Percentiles rank a stretch among this genome's conserved stretches.
Conservation (phyloP, 2,888 invertebrate genomes). For the Pheosia gnoma region DNA sequence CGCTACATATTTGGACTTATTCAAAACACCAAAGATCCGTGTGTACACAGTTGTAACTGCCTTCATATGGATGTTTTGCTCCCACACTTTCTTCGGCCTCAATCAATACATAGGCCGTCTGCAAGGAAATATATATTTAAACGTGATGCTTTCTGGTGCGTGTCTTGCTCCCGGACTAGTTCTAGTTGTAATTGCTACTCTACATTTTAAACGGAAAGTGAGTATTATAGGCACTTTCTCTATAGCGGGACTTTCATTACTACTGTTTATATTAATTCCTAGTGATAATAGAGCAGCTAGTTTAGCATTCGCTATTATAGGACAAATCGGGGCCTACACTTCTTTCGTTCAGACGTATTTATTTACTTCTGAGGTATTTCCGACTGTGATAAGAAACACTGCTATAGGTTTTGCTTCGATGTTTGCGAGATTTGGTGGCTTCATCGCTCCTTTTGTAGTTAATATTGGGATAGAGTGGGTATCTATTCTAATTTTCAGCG, state of each 20-base stretch:
- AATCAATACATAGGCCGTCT: slow-evolving; percentile 91
- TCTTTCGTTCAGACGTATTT: slow-evolving; percentile 88
- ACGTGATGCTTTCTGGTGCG: slow-evolving; percentile 88
- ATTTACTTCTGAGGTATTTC: slow-evolving; percentile 91
- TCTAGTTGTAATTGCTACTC: slow-evolving; percentile 58
- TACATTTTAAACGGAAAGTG: slow-evolving; percentile 62
- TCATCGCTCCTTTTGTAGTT: slow-evolving; percentile 87
- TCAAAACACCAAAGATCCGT: slow-evolving; percentile 87
- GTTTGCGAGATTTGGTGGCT: slow-evolving; percentile 87
- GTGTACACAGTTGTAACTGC: slow-evolving; percentile 87
- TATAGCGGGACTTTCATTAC: slow-evolving; percentile 59
- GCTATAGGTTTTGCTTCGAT: slow-evolving; percentile 90
- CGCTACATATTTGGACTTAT: slow-evolving; percentile 81
- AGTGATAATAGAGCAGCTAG: slow-evolving; percentile 62
- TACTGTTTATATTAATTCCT: slow-evolving; percentile 67
- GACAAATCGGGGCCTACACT: slow-evolving; percentile 89
- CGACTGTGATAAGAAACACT: slow-evolving; percentile 90
- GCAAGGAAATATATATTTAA: slow-evolving; percentile 90
- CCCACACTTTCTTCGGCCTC: slow-evolving; percentile 92
- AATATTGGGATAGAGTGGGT: slow-evolving; percentile 75
- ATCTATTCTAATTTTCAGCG: slow-evolving; percentile 68
- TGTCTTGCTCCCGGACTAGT: slow-evolving; percentile 60
- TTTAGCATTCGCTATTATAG: slow-evolving; percentile 89
- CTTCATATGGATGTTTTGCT: slow-evolving; percentile 90
- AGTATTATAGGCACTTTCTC: slow-evolving; percentile 59